Evolutionary conservation across 2,113 vertebrate genomes (phyloP).

Genomic region (Lichenostomus cassidix): DNA sequence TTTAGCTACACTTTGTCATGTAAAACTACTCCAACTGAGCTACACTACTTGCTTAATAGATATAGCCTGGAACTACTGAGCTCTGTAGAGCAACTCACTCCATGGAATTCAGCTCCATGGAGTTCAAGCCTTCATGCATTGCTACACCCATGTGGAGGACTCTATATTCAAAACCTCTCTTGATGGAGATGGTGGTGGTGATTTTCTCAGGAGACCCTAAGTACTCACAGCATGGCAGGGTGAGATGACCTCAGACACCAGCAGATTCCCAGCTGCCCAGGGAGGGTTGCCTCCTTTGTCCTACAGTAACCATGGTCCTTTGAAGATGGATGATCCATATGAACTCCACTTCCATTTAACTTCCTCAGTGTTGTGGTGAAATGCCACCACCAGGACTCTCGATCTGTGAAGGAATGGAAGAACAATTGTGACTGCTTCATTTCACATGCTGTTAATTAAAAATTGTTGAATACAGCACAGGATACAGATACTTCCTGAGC

Average conservation of each 20-base stretch:
- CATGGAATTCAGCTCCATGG: not conserved
- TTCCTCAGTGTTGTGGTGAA: not conserved
- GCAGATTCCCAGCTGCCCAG: not conserved
- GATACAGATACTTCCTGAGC: not conserved
- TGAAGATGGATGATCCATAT: not conserved
- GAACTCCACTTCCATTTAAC: not conserved
- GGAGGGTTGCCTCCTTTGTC: not conserved
- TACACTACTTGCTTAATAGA: not conserved
- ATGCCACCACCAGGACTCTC: not conserved
- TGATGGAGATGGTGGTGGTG: not conserved
- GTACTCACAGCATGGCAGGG: not conserved
- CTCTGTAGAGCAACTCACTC: not conserved
- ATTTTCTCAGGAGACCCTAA: not conserved
- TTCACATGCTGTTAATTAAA: not conserved
- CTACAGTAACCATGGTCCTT: not conserved
- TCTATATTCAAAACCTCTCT: not conserved
- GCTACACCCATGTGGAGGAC: not conserved
- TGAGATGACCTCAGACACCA: not conserved
- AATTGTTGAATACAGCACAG: not conserved
- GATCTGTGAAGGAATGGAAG: not conserved
- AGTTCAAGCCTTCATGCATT: not conserved
- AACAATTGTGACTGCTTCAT: not conserved
- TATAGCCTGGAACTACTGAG: rapidly evolving
- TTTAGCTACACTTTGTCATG: not conserved
- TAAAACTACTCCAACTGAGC: rapidly evolving